Percentiles rank a stretch among this genome's conserved stretches.
Evolutionary conservation across 2,113 vertebrate species (phyloP).

Genomic region (Serilophus lunatus): DNA sequence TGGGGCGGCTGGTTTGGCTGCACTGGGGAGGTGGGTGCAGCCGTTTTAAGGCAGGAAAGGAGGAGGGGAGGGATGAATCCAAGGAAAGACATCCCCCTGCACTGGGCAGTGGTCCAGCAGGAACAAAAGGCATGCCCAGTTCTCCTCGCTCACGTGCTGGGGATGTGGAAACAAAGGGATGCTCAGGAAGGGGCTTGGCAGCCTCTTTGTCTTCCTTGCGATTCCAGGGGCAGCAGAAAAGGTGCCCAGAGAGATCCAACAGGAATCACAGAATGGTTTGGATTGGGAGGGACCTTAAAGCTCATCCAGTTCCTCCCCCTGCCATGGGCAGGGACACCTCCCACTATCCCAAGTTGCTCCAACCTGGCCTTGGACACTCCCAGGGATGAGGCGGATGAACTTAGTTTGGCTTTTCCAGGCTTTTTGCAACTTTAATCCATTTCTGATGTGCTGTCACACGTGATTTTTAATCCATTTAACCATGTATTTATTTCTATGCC

Average conservation of each 20-base stretch:
- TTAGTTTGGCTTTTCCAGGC: neutral
- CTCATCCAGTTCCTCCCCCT: accelerated
- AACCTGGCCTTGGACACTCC: accelerated
- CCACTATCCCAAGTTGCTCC: accelerated
- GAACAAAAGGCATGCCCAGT: accelerated
- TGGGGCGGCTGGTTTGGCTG: neutral
- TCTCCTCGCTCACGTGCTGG: neutral
- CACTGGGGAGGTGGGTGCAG: neutral
- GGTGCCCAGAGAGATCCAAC: neutral
- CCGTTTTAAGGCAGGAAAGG: neutral
- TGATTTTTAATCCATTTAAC: neutral
- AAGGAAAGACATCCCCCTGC: neutral
- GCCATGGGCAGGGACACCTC: neutral
- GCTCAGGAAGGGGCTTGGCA: neutral
- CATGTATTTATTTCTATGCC: neutral
- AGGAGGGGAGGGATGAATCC: neutral
- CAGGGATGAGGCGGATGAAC: neutral
- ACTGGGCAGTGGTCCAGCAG: neutral
- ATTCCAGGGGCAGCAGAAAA: neutral
- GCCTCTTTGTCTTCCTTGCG: neutral
- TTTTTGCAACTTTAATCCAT: neutral
- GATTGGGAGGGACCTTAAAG: neutral
- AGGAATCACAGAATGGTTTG: neutral
- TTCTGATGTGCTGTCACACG: accelerated
- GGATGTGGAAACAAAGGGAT: neutral